These are phyloP conservation scores for Siniperca obscura DNA, from an alignment of 2,797 vertebrate genomes.

Conservation along the genomic window DNA sequence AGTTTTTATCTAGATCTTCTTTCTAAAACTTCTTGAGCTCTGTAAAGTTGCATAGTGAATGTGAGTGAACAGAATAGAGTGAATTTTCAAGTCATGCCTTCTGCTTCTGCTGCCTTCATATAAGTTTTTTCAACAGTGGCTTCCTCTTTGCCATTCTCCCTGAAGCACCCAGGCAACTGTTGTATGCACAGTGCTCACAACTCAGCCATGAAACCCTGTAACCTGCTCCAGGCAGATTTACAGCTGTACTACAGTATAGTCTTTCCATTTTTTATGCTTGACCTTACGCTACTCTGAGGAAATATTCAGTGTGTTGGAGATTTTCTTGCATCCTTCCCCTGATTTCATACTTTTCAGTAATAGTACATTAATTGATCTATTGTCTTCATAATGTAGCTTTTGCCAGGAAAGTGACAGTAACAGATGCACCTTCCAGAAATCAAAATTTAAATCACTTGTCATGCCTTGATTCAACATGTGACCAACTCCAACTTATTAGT, in stretches of 20 bases:
- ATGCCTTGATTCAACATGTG: constrained; percentile 3
- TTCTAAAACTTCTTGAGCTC: not conserved
- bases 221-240: constrained; percentile 37
- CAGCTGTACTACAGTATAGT: constrained; percentile 10
- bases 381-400: not conserved
- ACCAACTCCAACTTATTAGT: not conserved
- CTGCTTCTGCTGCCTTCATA: not conserved
- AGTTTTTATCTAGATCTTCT: not conserved
- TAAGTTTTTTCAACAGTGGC: constrained; percentile 23
- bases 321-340: not conserved
- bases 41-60: constrained; percentile 6
- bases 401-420: not conserved
- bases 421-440: constrained; percentile 8
- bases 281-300: not conserved
- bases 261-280: constrained; percentile 8
- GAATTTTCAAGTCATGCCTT: constrained; percentile 23
- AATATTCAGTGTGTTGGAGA: constrained; percentile 7
- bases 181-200: constrained; percentile 34
- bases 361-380: not conserved
- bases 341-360: constrained; percentile 8
- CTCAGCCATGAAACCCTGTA: constrained; percentile 36
- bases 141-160: constrained; percentile 26
- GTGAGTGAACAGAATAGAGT: constrained; percentile 15
- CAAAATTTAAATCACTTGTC: not conserved
- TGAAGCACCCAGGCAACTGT: constrained; percentile 22